A percentile compares a stretch with the other conserved stretches of the same genome.
phyloP scores from a whole-genome alignment of 2,888 invertebrate genomes.

The Eupeodes latifasciatus region DNA sequence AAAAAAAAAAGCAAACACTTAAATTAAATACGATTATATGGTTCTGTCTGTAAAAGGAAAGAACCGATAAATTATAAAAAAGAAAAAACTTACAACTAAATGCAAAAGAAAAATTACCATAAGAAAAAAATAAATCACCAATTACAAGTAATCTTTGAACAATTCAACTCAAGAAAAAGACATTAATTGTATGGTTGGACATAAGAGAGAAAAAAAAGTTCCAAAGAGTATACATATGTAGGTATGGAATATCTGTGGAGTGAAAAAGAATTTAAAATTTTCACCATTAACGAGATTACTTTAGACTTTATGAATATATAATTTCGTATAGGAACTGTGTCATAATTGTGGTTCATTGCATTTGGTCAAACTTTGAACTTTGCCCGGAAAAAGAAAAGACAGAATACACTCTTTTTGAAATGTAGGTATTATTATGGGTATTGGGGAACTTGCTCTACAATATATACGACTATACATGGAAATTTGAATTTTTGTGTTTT shows the following conservation, averaged over 20 bases:
- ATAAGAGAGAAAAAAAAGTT: neutral
- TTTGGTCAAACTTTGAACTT: slow-evolving; percentile 42
- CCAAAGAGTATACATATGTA: no score
- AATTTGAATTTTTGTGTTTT: no score
- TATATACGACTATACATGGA: no score
- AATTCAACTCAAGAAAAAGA: slow-evolving; percentile 2
- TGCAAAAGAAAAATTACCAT: neutral
- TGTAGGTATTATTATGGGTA: no score
- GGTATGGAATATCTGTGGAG: neutral
- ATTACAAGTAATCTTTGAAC: slow-evolving; percentile 45
- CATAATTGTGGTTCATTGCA: slow-evolving; percentile 54
- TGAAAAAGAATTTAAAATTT: neutral
- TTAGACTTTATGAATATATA: slow-evolving; percentile 17
- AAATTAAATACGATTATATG: slow-evolving; percentile 14
- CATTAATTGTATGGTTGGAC: neutral
- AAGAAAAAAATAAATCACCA: slow-evolving; percentile 44
- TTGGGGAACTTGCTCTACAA: no score
- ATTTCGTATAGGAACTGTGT: slow-evolving; percentile 25
- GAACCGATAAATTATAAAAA: neutral
- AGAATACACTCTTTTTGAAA: neutral
- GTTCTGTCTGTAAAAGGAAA: neutral
- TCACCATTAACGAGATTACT: slow-evolving; percentile 53
- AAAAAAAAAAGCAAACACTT: neutral
- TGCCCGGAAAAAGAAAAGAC: neutral
- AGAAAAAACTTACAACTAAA: neutral